phyloP scores from a whole-genome alignment of 2,888 invertebrate species.

The Agrochola circellaris region DNA sequence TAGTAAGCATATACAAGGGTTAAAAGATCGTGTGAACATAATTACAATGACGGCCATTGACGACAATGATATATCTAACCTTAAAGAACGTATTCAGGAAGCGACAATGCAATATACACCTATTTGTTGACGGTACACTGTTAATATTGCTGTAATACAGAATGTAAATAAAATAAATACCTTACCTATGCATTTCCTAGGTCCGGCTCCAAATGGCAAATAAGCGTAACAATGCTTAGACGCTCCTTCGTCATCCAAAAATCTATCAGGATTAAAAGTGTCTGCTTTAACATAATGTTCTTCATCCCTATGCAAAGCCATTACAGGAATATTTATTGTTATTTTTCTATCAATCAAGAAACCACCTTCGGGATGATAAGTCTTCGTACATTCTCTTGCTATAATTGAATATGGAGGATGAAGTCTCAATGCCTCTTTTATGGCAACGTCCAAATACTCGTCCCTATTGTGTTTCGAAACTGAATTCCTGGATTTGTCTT shows the following conservation, averaged over 20 bases:
- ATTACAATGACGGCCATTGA: constrained; percentile 11
- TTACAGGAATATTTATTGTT: constrained; percentile 83
- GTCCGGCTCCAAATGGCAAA: constrained; percentile 86
- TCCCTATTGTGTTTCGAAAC: constrained; percentile 72
- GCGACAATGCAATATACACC: too few relatives aligned
- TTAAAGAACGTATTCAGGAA: background rate
- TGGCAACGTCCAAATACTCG: constrained; percentile 79
- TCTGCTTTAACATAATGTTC: constrained; percentile 79
- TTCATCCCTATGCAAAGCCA: constrained; percentile 82
- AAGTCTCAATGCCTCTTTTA: constrained; percentile 85
- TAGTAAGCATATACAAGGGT: background rate
- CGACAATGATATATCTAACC: background rate
- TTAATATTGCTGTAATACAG: background rate
- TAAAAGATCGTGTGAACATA: constrained; percentile 47
- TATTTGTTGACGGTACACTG: background rate
- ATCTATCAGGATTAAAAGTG: constrained; percentile 83
- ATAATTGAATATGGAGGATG: constrained; percentile 85
- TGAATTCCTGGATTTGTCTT: constrained; percentile 78
- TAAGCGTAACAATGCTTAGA: constrained; percentile 76
- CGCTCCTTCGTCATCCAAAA: constrained; percentile 73
- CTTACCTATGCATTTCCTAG: constrained; percentile 87
- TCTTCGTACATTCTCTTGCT: constrained; percentile 82
- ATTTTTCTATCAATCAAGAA: constrained; percentile 82
- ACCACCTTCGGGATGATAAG: constrained; percentile 80
- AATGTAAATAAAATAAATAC: constrained; percentile 20